Conservation (phyloP, 2,113 vertebrate genomes). For the Rutilus rutilus region DNA sequence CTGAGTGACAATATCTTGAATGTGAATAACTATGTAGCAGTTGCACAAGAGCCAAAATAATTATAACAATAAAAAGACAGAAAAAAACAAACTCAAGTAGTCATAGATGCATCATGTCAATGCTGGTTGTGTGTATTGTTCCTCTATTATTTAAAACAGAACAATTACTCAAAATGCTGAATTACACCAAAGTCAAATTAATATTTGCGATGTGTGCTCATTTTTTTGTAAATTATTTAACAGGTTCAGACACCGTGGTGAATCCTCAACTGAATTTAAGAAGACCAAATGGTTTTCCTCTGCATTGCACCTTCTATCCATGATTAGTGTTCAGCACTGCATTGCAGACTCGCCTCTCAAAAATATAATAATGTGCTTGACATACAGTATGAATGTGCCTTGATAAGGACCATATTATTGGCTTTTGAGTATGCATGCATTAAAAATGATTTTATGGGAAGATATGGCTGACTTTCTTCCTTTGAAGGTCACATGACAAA, state of each 20-base stretch:
- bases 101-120: slow-evolving; percentile 76
- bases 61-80: slow-evolving; percentile 79
- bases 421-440: neutral
- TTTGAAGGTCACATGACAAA: slow-evolving; percentile 12
- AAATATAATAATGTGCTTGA: slow-evolving; percentile 21
- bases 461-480: neutral
- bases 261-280: slow-evolving; percentile 44
- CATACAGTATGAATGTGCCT: neutral
- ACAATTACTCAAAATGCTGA: neutral
- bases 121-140: slow-evolving; percentile 77
- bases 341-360: slow-evolving; percentile 34
- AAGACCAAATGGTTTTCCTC: neutral
- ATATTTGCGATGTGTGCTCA: neutral
- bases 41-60: slow-evolving; percentile 96
- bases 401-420: neutral
- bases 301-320: slow-evolving; percentile 36
- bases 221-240: neutral
- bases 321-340: slow-evolving; percentile 39
- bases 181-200: neutral
- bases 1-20: slow-evolving; percentile 93
- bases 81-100: slow-evolving; percentile 85
- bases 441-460: neutral
- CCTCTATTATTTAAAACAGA: slow-evolving; percentile 57
- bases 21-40: slow-evolving; percentile 99
- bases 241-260: neutral